These are phyloP conservation scores for Argyrosomus japonicus DNA, from an alignment of 2,113 vertebrate genomes.

Conservation along the genomic window DNA sequence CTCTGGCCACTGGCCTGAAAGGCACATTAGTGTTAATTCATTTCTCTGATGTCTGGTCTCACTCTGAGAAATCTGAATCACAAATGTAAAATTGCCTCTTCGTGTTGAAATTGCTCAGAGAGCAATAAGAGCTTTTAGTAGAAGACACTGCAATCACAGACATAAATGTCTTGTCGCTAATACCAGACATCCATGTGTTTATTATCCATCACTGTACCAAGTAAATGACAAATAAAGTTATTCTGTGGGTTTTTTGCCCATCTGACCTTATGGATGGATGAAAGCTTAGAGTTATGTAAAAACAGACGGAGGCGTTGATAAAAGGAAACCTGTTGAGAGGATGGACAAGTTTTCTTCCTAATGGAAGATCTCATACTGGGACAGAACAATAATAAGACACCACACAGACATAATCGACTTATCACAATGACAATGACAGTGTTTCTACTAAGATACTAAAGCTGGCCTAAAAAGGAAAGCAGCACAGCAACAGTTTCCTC, in stretches of 20 bases:
- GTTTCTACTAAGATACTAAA: slow-evolving; percentile 38
- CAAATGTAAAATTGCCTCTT: slow-evolving; percentile 50
- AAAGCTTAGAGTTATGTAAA: slow-evolving; percentile 40
- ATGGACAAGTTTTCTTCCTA: slow-evolving; percentile 46
- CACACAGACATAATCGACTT: slow-evolving; percentile 65
- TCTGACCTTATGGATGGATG: slow-evolving; percentile 52
- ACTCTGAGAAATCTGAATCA: slow-evolving; percentile 33
- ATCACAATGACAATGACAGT: slow-evolving; percentile 61
- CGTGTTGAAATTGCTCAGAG: slow-evolving; percentile 36
- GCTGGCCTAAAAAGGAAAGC: slow-evolving; percentile 45
- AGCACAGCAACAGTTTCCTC: slow-evolving; percentile 22
- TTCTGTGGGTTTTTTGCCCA: background rate
- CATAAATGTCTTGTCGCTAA: slow-evolving; percentile 18
- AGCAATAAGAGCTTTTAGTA: slow-evolving; percentile 48
- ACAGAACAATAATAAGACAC: slow-evolving; percentile 64
- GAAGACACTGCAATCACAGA: slow-evolving; percentile 15
- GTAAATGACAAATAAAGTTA: slow-evolving; percentile 44
- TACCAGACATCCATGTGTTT: slow-evolving; percentile 39
- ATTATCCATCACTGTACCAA: slow-evolving; percentile 27
- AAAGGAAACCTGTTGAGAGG: slow-evolving; percentile 59
- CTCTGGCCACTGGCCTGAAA: slow-evolving; percentile 32
- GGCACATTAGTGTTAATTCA: slow-evolving; percentile 42
- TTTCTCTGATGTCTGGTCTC: slow-evolving; percentile 37
- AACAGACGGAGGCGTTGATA: slow-evolving; percentile 49
- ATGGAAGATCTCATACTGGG: slow-evolving; percentile 66